Evolutionary conservation across 1,140 invertebrate genomes (phyloP).

Genomic region (Drosophila asahinai): DNA sequence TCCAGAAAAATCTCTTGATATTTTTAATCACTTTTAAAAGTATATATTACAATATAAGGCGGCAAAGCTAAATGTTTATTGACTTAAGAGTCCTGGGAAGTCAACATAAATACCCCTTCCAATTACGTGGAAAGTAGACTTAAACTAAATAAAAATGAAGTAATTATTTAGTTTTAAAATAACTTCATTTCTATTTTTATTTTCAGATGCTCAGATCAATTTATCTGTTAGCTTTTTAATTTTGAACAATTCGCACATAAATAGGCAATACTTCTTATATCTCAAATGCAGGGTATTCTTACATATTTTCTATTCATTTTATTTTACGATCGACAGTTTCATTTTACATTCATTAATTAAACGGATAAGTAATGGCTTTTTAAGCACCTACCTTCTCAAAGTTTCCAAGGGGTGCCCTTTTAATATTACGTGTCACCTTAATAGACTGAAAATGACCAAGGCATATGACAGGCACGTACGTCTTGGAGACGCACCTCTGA

Average conservation of each 20-base stretch:
- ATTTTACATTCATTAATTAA: slow-evolving; percentile 8
- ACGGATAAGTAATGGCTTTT: slow-evolving; percentile 6
- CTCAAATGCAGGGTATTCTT: not conserved
- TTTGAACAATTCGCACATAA: not conserved
- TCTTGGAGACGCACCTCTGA: slow-evolving; percentile 4
- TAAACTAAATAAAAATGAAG: no score
- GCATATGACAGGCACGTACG: slow-evolving; percentile 20
- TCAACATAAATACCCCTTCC: no score
- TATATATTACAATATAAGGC: no score
- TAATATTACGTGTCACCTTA: slow-evolving; percentile 14
- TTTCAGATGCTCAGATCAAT: no score
- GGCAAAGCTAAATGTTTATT: no score
- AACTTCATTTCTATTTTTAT: no score
- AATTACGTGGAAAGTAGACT: no score
- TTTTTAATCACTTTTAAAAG: no score
- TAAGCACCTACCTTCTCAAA: slow-evolving; percentile 1
- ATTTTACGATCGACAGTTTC: not conserved
- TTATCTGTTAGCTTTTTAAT: no score
- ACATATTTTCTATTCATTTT: not conserved
- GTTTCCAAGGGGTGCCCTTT: slow-evolving; percentile 8
- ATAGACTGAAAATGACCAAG: not conserved
- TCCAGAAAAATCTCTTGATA: not conserved
- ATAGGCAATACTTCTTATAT: not conserved
- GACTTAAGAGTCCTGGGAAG: no score
- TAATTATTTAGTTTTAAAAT: no score